These are phyloP conservation scores for Oreortyx pictus DNA, from an alignment of 2,797 vertebrate species.

Conservation along the genomic window DNA sequence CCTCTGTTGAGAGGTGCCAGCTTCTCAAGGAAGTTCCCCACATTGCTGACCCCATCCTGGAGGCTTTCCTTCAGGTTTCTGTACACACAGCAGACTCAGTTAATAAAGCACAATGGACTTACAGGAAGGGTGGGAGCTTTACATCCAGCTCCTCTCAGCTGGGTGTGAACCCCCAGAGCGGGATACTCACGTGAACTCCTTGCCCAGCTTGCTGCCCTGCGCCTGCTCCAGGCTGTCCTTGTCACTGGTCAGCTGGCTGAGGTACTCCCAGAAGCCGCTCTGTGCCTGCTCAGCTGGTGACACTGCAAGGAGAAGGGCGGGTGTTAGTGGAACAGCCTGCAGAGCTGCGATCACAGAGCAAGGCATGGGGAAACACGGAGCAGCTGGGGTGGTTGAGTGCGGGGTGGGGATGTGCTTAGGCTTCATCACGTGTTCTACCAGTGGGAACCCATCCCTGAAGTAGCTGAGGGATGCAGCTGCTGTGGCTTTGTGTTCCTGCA, in stretches of 20 bases:
- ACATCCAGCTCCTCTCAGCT: neutral
- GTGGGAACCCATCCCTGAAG: neutral
- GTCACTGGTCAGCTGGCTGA: constrained; percentile 78
- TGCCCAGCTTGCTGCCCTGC: constrained; percentile 75
- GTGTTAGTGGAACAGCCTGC: rapidly evolving
- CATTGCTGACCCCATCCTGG: constrained; percentile 42
- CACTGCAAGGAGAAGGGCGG: constrained; percentile 63
- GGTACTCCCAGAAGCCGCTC: constrained; percentile 74
- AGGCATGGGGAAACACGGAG: neutral
- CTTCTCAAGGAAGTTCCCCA: constrained; percentile 49
- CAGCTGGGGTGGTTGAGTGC: neutral
- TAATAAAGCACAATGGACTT: neutral
- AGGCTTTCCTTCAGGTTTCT: constrained; percentile 70
- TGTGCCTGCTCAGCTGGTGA: constrained; percentile 70
- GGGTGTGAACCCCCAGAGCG: rapidly evolving
- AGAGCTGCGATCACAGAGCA: neutral
- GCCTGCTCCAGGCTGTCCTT: constrained; percentile 66
- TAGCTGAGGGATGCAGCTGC: no score
- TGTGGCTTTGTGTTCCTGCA: neutral
- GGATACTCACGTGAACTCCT: constrained; percentile 78
- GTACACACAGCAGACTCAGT: neutral
- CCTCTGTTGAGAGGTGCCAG: constrained; percentile 52
- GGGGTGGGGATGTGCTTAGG: neutral
- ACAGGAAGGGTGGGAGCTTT: neutral
- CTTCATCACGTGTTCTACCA: neutral